phyloP scores from a whole-genome alignment of 2,797 vertebrate genomes.

The Micromesistius poutassou region DNA sequence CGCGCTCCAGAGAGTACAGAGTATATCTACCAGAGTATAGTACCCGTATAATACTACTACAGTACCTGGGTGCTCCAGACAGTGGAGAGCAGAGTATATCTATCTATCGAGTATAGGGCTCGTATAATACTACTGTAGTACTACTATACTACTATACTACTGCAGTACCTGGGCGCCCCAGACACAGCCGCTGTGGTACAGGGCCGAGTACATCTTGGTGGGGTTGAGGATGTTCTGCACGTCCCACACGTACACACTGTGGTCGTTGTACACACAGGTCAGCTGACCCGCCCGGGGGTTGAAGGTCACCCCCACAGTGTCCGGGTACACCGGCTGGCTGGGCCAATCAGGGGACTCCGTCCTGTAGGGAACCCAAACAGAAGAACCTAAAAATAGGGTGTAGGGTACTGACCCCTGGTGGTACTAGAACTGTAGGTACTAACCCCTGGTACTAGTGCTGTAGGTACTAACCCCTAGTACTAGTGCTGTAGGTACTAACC shows the following conservation, averaged over 20 bases:
- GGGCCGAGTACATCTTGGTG: slow-evolving; percentile 78
- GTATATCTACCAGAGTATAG: too few species aligned
- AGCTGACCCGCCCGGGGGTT: slow-evolving; percentile 70
- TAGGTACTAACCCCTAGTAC: too few species aligned
- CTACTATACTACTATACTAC: slow-evolving; percentile 15
- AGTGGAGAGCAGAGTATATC: slow-evolving; percentile 75
- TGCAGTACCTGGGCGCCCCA: slow-evolving; percentile 79
- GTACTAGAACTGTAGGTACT: background rate
- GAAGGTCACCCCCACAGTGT: slow-evolving; percentile 79
- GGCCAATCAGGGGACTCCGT: slow-evolving; percentile 50
- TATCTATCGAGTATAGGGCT: background rate
- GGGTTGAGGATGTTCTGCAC: slow-evolving; percentile 68
- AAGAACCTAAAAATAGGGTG: background rate
- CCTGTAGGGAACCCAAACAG: slow-evolving; percentile 30
- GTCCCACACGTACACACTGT: slow-evolving; percentile 88
- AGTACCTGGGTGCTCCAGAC: slow-evolving; percentile 83
- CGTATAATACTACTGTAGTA: too few species aligned
- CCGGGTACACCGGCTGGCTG: slow-evolving; percentile 68
- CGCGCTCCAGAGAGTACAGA: too few species aligned
- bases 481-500: background rate
- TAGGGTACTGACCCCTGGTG: background rate
- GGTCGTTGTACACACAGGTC: slow-evolving; percentile 85
- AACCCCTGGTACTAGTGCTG: too few species aligned
- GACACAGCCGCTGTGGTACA: slow-evolving; percentile 85
- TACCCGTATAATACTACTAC: too few species aligned